These are phyloP conservation scores for Pantala flavescens DNA, from an alignment of 1,140 invertebrate species.

Conservation along the genomic window DNA sequence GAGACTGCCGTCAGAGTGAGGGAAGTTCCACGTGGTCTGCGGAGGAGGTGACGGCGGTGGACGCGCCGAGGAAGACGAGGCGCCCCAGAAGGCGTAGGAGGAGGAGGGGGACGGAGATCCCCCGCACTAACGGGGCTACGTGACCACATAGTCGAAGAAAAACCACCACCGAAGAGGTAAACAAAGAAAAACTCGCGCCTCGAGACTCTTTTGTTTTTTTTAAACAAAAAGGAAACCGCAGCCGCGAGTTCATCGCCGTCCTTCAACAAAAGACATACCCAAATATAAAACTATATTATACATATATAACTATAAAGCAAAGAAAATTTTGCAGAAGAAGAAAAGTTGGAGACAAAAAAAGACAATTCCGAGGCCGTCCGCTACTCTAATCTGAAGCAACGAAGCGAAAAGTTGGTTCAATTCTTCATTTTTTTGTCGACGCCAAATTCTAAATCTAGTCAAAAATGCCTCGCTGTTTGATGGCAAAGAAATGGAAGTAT, in stretches of 20 bases:
- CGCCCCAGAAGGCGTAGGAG: slow-evolving; percentile 12
- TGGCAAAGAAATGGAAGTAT: slow-evolving; percentile 87
- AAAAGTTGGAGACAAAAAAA: not conserved
- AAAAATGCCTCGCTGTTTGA: slow-evolving; percentile 70
- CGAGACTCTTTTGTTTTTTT: no score
- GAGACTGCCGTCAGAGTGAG: not conserved
- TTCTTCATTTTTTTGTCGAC: not conserved
- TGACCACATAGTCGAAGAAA: not conserved
- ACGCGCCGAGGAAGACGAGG: slow-evolving; percentile 13
- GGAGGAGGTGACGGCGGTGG: not conserved
- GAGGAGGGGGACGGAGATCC: slow-evolving; percentile 14
- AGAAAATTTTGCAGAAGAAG: no score
- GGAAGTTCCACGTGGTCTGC: not conserved
- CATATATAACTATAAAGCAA: not conserved
- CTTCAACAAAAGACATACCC: not conserved
- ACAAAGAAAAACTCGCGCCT: no score
- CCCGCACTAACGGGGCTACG: slow-evolving; percentile 13
- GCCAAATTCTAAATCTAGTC: not conserved
- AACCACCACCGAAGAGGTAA: no score
- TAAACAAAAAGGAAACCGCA: no score
- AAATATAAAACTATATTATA: not conserved
- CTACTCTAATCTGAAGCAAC: not conserved
- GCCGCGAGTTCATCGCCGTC: not conserved
- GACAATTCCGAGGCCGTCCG: not conserved
- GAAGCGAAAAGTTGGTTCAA: not conserved